Evolutionary conservation across 2,888 invertebrate genomes (phyloP).

Genomic region (Amblyteles armatorius): DNA sequence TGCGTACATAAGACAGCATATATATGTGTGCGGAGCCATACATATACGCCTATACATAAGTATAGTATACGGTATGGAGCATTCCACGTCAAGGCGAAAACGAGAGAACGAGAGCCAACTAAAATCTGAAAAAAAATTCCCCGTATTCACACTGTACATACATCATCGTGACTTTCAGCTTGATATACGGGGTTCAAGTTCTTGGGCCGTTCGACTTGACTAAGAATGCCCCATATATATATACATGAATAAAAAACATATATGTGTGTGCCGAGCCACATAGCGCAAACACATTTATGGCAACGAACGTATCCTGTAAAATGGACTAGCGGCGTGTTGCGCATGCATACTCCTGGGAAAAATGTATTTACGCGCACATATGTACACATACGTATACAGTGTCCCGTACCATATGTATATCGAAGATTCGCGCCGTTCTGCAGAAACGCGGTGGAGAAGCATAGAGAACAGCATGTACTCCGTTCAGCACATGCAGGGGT

Average conservation of each 20-base stretch:
- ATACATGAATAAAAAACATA: background rate
- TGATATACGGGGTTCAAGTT: too few relatives aligned
- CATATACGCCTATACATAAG: too few relatives aligned
- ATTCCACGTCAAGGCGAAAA: too few relatives aligned
- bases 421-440: conserved; percentile 31
- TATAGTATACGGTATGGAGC: too few relatives aligned
- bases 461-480: conserved; percentile 37
- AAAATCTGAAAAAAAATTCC: too few relatives aligned
- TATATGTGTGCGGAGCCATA: background rate
- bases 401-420: conserved; percentile 19
- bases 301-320: conserved; percentile 25
- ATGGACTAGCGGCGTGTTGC: conserved; percentile 31
- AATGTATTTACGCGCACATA: background rate
- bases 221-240: background rate
- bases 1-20: background rate
- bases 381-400: background rate
- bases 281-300: background rate
- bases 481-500: background rate
- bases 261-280: conserved; percentile 11
- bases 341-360: conserved; percentile 24
- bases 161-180: too few relatives aligned
- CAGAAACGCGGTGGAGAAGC: conserved; percentile 42
- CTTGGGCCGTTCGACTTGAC: too few relatives aligned
- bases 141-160: too few relatives aligned
- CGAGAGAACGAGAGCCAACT: too few relatives aligned